These are phyloP conservation scores for Hermaeophaga mercurialis DNA, from an alignment of 2,888 invertebrate species.

Conservation along the genomic window DNA sequence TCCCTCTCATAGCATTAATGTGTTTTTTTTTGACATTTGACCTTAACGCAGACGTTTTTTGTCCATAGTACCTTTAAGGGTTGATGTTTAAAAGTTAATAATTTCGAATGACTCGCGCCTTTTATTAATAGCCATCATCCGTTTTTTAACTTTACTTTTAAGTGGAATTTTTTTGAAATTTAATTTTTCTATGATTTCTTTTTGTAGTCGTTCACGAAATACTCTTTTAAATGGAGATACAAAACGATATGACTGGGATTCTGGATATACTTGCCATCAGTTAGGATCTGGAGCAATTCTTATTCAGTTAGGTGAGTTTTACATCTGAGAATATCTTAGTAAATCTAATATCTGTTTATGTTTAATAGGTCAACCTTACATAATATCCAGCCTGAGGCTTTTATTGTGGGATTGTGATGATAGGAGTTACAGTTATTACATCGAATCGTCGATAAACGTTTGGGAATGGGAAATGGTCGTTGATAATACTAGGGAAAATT, in stretches of 20 bases:
- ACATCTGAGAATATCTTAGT: too few species aligned
- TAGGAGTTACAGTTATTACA: slow-evolving; percentile 93
- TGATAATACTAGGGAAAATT: slow-evolving; percentile 84
- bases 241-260: slow-evolving; percentile 97
- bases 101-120: too few species aligned
- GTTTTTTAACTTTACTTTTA: too few species aligned
- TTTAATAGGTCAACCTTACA: slow-evolving; percentile 88
- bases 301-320: slow-evolving; percentile 77
- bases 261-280: slow-evolving; percentile 97
- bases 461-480: slow-evolving; percentile 91
- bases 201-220: slow-evolving; percentile 80
- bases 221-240: slow-evolving; percentile 95
- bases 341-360: too few species aligned
- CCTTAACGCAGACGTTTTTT: too few species aligned
- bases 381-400: slow-evolving; percentile 87
- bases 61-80: too few species aligned
- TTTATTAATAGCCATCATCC: too few species aligned
- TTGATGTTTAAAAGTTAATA: too few species aligned
- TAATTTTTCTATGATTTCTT: background rate
- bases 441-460: slow-evolving; percentile 92
- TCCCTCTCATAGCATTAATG: too few species aligned
- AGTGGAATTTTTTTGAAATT: too few species aligned
- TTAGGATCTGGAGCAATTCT: slow-evolving; percentile 92
- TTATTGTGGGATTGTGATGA: slow-evolving; percentile 97
- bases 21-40: too few species aligned